Conservation (phyloP, 2,113 vertebrate species). For the Mobula hypostoma region DNA sequence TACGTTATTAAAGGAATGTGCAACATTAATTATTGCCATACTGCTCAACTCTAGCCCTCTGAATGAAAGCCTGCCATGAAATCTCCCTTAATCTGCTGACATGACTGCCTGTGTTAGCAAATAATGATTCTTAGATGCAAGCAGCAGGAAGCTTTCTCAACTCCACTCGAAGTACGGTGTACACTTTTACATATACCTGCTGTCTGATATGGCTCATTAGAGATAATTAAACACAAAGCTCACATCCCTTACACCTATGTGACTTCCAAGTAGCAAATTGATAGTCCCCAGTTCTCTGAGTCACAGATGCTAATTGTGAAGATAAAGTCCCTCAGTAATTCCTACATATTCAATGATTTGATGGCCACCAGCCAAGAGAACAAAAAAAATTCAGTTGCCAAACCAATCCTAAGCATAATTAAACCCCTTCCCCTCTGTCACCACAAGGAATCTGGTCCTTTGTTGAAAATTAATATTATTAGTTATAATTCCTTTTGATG, state of each 20-base stretch:
- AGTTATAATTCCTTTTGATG: conserved; percentile 9
- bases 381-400: not conserved
- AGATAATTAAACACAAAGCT: conserved; percentile 19
- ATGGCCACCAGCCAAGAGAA: conserved; percentile 13
- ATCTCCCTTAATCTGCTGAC: conserved; percentile 48
- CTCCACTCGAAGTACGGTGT: conserved; percentile 39
- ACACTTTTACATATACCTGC: conserved; percentile 40
- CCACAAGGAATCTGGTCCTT: not conserved
- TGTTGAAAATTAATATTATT: not conserved
- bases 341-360: not conserved
- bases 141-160: conserved; percentile 42
- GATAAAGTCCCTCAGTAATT: conserved; percentile 9
- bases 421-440: not conserved
- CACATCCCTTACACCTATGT: not conserved
- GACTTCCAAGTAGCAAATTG: not conserved
- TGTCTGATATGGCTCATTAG: conserved; percentile 33
- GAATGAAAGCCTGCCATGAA: conserved; percentile 58
- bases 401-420: not conserved
- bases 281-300: not conserved
- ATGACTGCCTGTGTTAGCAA: conserved; percentile 56
- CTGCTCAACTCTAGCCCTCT: conserved; percentile 51
- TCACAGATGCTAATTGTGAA: not conserved
- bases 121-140: conserved; percentile 54
- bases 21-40: conserved; percentile 55
- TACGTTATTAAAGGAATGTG: conserved; percentile 54